Evolutionary conservation across 2,888 invertebrate genomes (phyloP), one percentile per base, ranked within the genome.

Genomic region (Melangyna quadrimaculata): DNA sequence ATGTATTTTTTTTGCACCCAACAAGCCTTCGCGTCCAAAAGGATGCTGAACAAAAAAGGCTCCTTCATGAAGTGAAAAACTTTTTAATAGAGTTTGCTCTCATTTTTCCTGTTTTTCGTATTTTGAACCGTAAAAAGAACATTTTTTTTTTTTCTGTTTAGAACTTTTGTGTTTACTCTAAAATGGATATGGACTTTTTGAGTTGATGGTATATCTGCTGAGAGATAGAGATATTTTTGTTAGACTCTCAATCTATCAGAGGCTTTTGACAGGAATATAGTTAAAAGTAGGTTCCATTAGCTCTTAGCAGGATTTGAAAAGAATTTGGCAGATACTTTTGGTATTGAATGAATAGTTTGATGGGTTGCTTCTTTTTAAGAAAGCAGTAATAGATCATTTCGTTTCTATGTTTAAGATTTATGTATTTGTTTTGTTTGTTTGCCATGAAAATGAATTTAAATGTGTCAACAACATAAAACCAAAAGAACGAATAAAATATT

Each of bases 1-100:
- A 51, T 74, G 37, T 63, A 12, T n/a, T 78, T 4, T 40, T 19
- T 35, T 37, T 27, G 22, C 10, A 40, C 10, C 19, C 3, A 48
- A 67, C 57, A 57, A 53, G 37, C 53, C 35, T 7, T 57, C 37
- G 37, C 59, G 35, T 29, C 7, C 24, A 45, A 53, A 71, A 67
- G 65, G 78, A 82, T 78, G 51, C 72, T 72, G 0, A 24, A 17
- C 32, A 51, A 32, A 40, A 63, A 67, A 51, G 43, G 43, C 40
- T 69, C 29, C 40, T 69, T 35, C 65, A 61, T 61, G 78, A 72
- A 69, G 73, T 37, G 53, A 17, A 75, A 82, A 82, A 78, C 69
- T 82, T 82, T 82, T 82, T 61, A 77, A 81, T 67, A 65, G 59
- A 67, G 59, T 77, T 77, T 69, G 82, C 55, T 69, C 73, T 78